A percentile compares a stretch with the other conserved stretches of the same genome.
Evolutionary conservation across 2,113 vertebrate genomes (phyloP).

Genomic region (Mohoua ochrocephala): DNA sequence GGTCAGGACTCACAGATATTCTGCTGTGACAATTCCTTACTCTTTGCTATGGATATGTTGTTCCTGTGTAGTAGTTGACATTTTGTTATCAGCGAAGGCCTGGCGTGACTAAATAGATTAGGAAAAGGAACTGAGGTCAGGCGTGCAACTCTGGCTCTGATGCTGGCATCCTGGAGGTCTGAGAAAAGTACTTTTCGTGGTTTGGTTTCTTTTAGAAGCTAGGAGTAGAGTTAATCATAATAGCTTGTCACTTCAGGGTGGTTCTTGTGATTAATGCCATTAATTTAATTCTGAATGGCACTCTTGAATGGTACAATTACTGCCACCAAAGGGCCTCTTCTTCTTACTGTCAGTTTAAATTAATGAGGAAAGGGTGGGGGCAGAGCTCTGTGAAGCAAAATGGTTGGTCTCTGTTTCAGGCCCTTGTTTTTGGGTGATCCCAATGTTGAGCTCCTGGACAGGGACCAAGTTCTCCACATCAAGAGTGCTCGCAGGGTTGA

Average conservation of each 20-base stretch:
- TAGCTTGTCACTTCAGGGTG: background rate
- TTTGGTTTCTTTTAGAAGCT: background rate
- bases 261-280: background rate
- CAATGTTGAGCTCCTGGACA: constrained; percentile 80
- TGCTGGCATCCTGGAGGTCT: background rate
- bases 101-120: background rate
- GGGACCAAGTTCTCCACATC: constrained; percentile 83
- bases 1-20: background rate
- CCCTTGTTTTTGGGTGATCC: constrained; percentile 85
- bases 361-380: background rate
- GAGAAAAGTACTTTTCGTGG: background rate
- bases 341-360: background rate
- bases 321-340: background rate
- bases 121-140: background rate
- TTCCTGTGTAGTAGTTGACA: background rate
- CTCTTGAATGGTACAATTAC: background rate
- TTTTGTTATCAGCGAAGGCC: background rate
- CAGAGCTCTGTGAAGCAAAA: background rate
- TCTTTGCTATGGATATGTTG: background rate
- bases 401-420: constrained; percentile 64
- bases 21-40: background rate
- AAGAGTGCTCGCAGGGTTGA: constrained; percentile 83
- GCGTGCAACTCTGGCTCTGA: background rate
- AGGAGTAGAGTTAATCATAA: background rate
- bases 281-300: background rate